A percentile compares a stretch with the other conserved stretches of the same genome.
Conservation (phyloP, 2,113 vertebrate genomes). For the Platichthys flesus region DNA sequence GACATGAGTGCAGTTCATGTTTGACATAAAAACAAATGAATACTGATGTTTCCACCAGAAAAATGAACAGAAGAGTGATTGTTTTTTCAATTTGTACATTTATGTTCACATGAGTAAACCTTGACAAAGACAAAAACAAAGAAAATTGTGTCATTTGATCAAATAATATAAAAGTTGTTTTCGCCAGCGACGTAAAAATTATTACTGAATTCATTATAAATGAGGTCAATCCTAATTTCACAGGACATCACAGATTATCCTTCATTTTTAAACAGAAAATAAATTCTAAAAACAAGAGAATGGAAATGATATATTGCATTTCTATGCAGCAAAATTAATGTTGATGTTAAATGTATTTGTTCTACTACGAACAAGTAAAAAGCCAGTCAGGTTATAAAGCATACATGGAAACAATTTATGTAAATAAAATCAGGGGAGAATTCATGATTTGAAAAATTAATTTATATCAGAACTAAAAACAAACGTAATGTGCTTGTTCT, state of each 20-base stretch:
- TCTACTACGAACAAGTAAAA: background rate
- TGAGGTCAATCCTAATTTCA: background rate
- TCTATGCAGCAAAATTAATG: background rate
- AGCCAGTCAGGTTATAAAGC: background rate
- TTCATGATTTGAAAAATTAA: background rate
- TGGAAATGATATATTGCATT: background rate
- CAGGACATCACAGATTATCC: background rate
- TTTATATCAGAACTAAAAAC: background rate
- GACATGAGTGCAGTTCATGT: background rate
- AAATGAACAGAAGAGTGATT: background rate
- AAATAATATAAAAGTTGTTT: background rate
- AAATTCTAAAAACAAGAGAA: background rate
- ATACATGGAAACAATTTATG: background rate
- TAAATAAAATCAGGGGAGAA: background rate
- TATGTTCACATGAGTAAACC: slow-evolving; percentile 32
- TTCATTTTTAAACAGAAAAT: slow-evolving; percentile 20
- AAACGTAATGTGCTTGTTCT: background rate
- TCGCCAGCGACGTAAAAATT: background rate
- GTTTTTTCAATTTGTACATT: slow-evolving; percentile 21
- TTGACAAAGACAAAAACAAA: slow-evolving; percentile 26
- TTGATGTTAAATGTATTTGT: background rate
- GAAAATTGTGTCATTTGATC: background rate
- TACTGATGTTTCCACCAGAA: slow-evolving; percentile 11
- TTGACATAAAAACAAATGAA: background rate
- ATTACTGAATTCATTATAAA: background rate